A percentile compares a stretch with the other conserved stretches of the same genome.
phyloP scores from a whole-genome alignment of 2,113 vertebrate species.

The Brachyhypopomus occidentalis region DNA sequence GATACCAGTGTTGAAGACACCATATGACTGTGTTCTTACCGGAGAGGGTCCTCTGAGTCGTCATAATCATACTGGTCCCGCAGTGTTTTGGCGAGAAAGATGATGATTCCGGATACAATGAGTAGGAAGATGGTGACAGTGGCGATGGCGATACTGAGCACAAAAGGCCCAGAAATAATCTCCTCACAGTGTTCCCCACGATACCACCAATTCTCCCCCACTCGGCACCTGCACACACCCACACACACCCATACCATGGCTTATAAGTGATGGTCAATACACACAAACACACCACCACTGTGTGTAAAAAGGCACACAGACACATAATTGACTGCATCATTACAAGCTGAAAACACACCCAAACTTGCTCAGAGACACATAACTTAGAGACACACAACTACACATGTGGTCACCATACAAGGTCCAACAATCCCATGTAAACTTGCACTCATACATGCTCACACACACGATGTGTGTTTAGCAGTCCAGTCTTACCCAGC shows the following conservation, averaged over 20 bases:
- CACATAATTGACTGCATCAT: background rate
- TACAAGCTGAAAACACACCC: too few relatives aligned
- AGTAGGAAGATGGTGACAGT: constrained; percentile 85
- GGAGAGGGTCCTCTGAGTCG: constrained; percentile 75
- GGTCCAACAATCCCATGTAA: too few relatives aligned
- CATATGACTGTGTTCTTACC: constrained; percentile 71
- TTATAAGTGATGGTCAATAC: too few relatives aligned
- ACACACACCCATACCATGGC: background rate
- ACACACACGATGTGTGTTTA: background rate
- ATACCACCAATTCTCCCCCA: constrained; percentile 97
- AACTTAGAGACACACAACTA: too few relatives aligned
- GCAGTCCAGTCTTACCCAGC: background rate
- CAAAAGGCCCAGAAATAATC: constrained; percentile 87
- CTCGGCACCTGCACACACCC: constrained; percentile 79
- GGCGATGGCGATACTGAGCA: constrained; percentile 85
- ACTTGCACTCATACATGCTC: too few relatives aligned
- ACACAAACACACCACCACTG: too few relatives aligned
- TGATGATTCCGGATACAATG: constrained; percentile 78
- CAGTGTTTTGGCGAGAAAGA: constrained; percentile 83
- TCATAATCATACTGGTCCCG: constrained; percentile 80
- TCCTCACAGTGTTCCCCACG: constrained; percentile 91
- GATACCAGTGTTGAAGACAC: background rate
- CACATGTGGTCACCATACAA: too few relatives aligned
- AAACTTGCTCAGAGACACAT: too few relatives aligned
- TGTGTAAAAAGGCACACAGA: background rate